These are phyloP conservation scores for Sylvia borin DNA, from an alignment of 2,797 vertebrate genomes.

Conservation along the genomic window DNA sequence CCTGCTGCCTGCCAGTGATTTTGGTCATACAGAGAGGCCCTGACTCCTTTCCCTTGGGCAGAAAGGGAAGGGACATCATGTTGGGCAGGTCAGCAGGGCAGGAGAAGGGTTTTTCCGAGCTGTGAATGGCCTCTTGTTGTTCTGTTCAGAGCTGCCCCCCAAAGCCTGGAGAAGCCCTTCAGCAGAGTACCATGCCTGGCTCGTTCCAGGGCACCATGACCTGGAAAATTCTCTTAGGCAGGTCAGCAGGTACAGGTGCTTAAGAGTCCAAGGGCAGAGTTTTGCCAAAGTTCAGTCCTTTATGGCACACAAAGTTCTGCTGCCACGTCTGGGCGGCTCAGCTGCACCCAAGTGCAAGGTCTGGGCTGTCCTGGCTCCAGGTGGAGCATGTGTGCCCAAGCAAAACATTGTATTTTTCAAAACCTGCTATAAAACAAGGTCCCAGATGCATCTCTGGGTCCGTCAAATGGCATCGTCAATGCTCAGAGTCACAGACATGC, in stretches of 20 bases:
- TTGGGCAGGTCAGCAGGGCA: neutral
- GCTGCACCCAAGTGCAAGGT: neutral
- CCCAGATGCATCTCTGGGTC: neutral
- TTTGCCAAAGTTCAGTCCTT: constrained; percentile 32
- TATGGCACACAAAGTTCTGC: constrained; percentile 10
- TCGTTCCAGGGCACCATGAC: neutral
- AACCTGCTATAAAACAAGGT: neutral
- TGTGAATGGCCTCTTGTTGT: accelerated
- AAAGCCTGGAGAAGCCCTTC: neutral
- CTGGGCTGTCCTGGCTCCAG: neutral
- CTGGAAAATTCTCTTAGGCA: neutral
- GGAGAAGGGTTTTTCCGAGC: neutral
- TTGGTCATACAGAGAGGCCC: accelerated
- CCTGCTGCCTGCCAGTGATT: neutral
- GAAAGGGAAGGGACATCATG: neutral
- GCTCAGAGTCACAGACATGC: accelerated
- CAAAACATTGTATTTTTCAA: neutral
- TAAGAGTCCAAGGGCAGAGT: neutral
- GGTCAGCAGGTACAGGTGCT: neutral
- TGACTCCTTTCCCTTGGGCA: neutral
- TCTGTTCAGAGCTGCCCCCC: neutral
- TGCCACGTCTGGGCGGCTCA: accelerated
- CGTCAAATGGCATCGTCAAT: accelerated
- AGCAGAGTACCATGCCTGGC: accelerated
- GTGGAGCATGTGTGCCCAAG: neutral